These are phyloP conservation scores for Anas platyrhynchos DNA, from an alignment of 2,113 vertebrate genomes.

Conservation along the genomic window DNA sequence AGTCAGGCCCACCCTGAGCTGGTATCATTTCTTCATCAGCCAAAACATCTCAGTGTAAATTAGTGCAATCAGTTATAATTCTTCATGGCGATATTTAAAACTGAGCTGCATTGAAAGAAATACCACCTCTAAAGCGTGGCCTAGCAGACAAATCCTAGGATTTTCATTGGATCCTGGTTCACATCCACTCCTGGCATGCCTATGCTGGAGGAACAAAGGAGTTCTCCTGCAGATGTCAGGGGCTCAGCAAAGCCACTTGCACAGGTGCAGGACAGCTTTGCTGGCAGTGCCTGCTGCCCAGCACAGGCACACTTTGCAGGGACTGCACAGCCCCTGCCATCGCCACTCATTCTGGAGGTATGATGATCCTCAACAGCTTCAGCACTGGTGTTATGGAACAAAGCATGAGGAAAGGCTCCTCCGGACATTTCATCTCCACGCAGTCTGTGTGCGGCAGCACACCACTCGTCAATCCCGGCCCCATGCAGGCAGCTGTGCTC, in stretches of 20 bases:
- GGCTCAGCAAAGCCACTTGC: not conserved
- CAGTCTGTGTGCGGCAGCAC: not conserved
- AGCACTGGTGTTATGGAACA: not conserved
- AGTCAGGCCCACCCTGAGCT: constrained; percentile 33
- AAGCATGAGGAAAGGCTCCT: not conserved
- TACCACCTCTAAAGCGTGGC: constrained; percentile 26
- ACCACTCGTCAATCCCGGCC: not conserved
- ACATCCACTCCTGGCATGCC: not conserved
- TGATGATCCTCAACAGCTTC: not conserved
- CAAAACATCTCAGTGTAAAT: constrained; percentile 53
- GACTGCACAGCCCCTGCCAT: not conserved
- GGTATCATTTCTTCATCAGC: constrained; percentile 51
- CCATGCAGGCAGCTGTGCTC: not conserved
- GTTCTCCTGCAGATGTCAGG: not conserved
- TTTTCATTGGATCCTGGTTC: constrained; percentile 42
- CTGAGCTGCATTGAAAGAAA: constrained; percentile 62
- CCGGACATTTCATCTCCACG: not conserved
- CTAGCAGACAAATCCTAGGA: constrained; percentile 51
- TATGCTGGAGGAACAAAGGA: constrained; percentile 17
- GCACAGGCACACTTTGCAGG: not conserved
- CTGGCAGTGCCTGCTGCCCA: not conserved
- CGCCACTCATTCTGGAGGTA: not conserved
- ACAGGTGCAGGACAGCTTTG: not conserved
- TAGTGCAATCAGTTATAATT: constrained; percentile 63
- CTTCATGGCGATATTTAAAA: constrained; percentile 60